phyloP scores from a whole-genome alignment of 1,140 invertebrate species.

The Asbolus verrucosus region DNA sequence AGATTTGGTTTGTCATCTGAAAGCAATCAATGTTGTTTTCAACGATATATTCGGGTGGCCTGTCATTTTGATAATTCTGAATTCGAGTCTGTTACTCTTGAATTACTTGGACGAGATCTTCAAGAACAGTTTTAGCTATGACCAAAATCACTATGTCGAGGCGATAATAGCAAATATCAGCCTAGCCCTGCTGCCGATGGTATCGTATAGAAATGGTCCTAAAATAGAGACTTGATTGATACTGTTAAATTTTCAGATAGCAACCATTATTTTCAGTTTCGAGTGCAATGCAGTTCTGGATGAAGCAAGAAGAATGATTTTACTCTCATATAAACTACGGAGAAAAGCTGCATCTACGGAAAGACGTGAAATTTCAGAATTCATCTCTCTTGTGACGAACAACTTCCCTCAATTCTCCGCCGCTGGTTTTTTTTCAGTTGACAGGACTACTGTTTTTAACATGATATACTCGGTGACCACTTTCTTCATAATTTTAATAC shows the following conservation, averaged over 20 bases:
- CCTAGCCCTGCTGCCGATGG: no score
- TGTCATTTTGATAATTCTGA: slow-evolving; percentile 9
- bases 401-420: not conserved
- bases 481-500: not conserved
- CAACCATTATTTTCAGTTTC: no score
- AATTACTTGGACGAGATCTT: slow-evolving; percentile 34
- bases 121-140: slow-evolving; percentile 19
- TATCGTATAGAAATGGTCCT: no score
- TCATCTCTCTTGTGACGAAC: not conserved
- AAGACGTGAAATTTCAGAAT: not conserved
- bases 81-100: not conserved
- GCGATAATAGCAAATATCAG: no score
- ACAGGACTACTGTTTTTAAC: not conserved
- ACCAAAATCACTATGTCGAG: no score
- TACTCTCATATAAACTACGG: no score
- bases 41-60: slow-evolving; percentile 28
- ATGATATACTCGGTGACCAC: not conserved
- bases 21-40: not conserved
- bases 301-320: no score
- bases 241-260: no score
- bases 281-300: no score
- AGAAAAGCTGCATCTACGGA: not conserved
- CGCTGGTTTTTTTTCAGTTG: not conserved
- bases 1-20: not conserved
- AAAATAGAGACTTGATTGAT: no score